Percentiles rank a stretch among this genome's conserved stretches.
Evolutionary conservation across 2,113 vertebrate species (phyloP).

Genomic region (Grantiella picta): DNA sequence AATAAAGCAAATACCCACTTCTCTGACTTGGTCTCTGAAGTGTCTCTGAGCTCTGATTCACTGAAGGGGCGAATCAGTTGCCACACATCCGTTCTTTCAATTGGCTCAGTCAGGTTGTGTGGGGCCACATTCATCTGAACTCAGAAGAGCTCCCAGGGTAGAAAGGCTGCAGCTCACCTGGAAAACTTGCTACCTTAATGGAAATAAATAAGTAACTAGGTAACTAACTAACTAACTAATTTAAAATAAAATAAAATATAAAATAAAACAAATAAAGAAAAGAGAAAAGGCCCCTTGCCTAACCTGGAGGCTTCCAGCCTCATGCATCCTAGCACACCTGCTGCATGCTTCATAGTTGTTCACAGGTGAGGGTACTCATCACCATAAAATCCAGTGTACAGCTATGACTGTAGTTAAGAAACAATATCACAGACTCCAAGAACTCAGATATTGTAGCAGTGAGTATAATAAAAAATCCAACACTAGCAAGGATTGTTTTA

Average conservation of each 20-base stretch:
- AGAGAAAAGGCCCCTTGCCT: not conserved
- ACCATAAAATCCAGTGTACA: no score
- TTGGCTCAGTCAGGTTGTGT: not conserved
- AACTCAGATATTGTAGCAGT: not conserved
- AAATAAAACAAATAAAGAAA: not conserved
- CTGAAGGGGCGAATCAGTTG: no score
- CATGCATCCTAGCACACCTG: not conserved
- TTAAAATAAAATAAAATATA: not conserved
- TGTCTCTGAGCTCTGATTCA: no score
- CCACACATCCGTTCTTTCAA: no score
- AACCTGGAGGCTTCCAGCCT: fast-evolving
- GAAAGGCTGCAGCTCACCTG: not conserved
- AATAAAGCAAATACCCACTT: no score
- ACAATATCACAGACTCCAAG: not conserved
- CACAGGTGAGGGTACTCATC: not conserved
- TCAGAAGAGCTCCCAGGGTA: not conserved
- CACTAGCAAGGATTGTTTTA: constrained; percentile 11
- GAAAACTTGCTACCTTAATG: not conserved
- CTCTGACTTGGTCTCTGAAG: no score
- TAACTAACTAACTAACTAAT: no score
- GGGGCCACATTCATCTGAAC: no score
- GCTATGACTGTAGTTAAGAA: not conserved
- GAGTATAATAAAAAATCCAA: not conserved
- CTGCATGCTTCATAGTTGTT: fast-evolving
- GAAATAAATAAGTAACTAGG: not conserved